Percentiles rank a stretch among this genome's conserved stretches.
Evolutionary conservation across 2,888 invertebrate species (phyloP).

Genomic region (Sturmia bella): DNA sequence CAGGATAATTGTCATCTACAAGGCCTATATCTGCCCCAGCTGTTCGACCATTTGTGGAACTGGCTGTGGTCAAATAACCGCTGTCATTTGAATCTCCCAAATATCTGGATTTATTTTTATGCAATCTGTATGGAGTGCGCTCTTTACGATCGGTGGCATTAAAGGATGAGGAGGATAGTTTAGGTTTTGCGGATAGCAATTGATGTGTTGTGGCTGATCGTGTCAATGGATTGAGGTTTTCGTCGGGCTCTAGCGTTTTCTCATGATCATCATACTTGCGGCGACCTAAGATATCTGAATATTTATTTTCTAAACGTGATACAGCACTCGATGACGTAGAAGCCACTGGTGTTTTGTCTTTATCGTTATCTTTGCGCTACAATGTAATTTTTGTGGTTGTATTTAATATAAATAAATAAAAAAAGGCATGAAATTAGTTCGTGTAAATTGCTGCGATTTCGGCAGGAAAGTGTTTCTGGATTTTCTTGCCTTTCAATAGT

Average conservation of each 20-base stretch:
- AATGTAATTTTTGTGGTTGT: too few species aligned
- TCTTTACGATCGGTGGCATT: conserved; percentile 82
- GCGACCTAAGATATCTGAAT: conserved; percentile 88
- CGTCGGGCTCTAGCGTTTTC: conserved; percentile 87
- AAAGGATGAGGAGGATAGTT: conserved; percentile 84
- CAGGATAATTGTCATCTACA: conserved; percentile 78
- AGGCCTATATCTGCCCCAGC: conserved; percentile 70
- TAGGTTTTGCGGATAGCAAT: conserved; percentile 85
- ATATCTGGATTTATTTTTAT: conserved; percentile 77
- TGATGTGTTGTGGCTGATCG: conserved; percentile 89
- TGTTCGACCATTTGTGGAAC: conserved; percentile 72
- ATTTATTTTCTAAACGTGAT: conserved; percentile 89
- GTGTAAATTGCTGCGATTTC: neutral
- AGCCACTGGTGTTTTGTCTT: conserved; percentile 80
- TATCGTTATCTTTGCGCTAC: conserved; percentile 78
- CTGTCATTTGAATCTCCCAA: conserved; percentile 79
- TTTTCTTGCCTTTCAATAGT: conserved; percentile 5
- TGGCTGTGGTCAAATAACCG: conserved; percentile 77
- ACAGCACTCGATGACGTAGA: conserved; percentile 82
- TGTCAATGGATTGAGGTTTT: conserved; percentile 82
- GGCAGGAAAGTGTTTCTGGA: neutral
- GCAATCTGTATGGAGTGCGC: conserved; percentile 79
- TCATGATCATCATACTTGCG: conserved; percentile 87
- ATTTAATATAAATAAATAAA: conserved; percentile 16
- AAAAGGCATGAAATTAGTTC: conserved; percentile 16